Base-by-base conservation (phyloP, 2,888 invertebrate genomes). In the Diadromus collaris region DNA sequence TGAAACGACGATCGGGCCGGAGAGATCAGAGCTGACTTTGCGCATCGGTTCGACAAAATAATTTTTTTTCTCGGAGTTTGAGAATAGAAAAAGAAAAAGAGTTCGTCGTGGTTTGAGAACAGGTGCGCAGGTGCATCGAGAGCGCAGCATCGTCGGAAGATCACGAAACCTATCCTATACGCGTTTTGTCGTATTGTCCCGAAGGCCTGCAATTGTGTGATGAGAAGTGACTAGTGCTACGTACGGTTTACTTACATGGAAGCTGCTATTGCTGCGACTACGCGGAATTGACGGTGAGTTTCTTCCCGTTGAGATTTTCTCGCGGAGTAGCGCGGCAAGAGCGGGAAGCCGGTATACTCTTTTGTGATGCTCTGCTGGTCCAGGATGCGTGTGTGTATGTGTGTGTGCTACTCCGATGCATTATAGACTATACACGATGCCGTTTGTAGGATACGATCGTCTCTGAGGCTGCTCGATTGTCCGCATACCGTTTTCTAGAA, bases 171-270 rank as follows among this genome's bases (percentile, higher is more conserved):
- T 69, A 64, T 54, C 70, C 56, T 54, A 67, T 69, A 75, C 73
- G 58, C 51, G 32, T 76, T 78, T 65, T 44, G 60, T 71, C 54
- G 32, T 48, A 63, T 75, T 64, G 27, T 21, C 54, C 63, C 71
- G 78, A 72, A 73, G 74, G 51, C 78, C 72, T 80, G 81, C 80
- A 83, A 84, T 88, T 87, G 86, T 83, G 76, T 79, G 83, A 87
- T 86, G 86, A 87, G 82, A 81, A 88, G 88, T 88, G 89, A 88
- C 87, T 84, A 84, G 85, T 87, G 86, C 81, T 83, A 80, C 82
- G 83, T 77, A 84, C 84, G 84, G 80, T 84, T 83, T 78, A 82
- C 81, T 82, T 78, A 80, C 81, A 81, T 83, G 85, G 86, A 84
- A 85, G 83, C 83, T 80, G 82, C 83, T 81, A 83, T 83, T 81